Evolutionary conservation across 2,797 vertebrate species (phyloP), one percentile per base, ranked within the genome.

Genomic region (Notoglanidium macrostoma): DNA sequence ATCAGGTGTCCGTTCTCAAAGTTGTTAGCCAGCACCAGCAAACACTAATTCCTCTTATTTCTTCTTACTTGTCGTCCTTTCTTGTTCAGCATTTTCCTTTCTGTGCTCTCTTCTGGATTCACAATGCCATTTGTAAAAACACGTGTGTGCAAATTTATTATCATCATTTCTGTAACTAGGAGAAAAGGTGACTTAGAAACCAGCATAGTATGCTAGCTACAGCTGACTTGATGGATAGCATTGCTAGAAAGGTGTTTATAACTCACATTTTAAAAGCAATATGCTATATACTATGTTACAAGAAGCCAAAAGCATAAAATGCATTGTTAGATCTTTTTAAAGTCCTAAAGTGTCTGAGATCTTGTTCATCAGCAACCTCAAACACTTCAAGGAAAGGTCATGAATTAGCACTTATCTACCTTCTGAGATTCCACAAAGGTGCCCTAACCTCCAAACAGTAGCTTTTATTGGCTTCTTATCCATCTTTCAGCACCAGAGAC

Each of bases 391-490:
- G 70, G 57, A 70, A 80, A 70, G 26, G 65, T 72, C 26, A 68
- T 29, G 26, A 73, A 35, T 83, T 32, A 83, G 23, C 19, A 23
- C 5, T 59, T 17, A 21, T 23, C 23, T 35, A 74, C 54, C n/a
- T 65, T 80, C 54, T 84, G 68, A 88, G 14, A 79, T 14, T 44
- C 29, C 49, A n/a, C 65, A 57, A 68, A 55, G 23, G 68, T 73
- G 21, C 40, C 23, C 7, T 68, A 51, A 74, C 90, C 86, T 87
- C 85, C 82, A 92, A 92, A 91, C 89, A 78, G 88, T 92, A 92
- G 90, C 83, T 54, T 94, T 92, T 90, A 92, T 74, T 65, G 85
- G 87, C 79, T 89, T 88, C 85, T 90, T 92, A 91, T 91, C 86
- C 89, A 88, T 90, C 88, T 1, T 91, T 85, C 88, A 88, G 72